A percentile compares a stretch with the other conserved stretches of the same genome.
Evolutionary conservation across 2,113 vertebrate genomes (phyloP).

Genomic region (Oenanthe melanoleuca): DNA sequence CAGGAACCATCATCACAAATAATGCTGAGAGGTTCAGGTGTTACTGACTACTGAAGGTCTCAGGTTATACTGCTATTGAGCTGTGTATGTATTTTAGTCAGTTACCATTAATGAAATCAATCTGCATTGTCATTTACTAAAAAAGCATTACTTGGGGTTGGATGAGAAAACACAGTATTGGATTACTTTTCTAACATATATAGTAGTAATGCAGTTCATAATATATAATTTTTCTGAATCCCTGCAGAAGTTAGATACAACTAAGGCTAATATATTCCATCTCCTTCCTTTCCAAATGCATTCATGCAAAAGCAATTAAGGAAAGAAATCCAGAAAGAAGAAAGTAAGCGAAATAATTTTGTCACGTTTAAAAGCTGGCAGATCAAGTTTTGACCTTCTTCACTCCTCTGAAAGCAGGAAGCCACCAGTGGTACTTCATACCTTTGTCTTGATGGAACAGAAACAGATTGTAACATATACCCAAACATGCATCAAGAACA

Average conservation of each 20-base stretch:
- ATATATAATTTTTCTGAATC: not conserved
- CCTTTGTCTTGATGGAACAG: not conserved
- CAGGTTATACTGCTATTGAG: not conserved
- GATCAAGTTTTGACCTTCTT: not conserved
- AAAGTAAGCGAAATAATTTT: not conserved
- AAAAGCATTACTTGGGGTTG: not conserved
- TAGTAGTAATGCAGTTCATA: not conserved
- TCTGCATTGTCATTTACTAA: not conserved
- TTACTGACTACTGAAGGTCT: not conserved
- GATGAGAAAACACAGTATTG: not conserved
- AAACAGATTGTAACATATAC: not conserved
- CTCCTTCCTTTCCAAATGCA: not conserved
- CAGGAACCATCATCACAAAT: constrained; percentile 34
- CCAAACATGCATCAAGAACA: not conserved
- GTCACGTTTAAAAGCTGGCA: not conserved
- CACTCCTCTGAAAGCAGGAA: not conserved
- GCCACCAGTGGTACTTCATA: not conserved
- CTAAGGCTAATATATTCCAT: not conserved
- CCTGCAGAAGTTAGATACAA: not conserved
- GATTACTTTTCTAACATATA: not conserved
- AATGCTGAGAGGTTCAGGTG: not conserved
- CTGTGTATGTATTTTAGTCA: not conserved
- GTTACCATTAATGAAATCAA: not conserved
- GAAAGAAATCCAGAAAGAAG: constrained; percentile 10
- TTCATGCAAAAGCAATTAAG: not conserved